A percentile compares a stretch with the other conserved stretches of the same genome.
Conservation (phyloP, 1,140 invertebrate genomes). For the Scaptodrosophila lebanonensis region DNA sequence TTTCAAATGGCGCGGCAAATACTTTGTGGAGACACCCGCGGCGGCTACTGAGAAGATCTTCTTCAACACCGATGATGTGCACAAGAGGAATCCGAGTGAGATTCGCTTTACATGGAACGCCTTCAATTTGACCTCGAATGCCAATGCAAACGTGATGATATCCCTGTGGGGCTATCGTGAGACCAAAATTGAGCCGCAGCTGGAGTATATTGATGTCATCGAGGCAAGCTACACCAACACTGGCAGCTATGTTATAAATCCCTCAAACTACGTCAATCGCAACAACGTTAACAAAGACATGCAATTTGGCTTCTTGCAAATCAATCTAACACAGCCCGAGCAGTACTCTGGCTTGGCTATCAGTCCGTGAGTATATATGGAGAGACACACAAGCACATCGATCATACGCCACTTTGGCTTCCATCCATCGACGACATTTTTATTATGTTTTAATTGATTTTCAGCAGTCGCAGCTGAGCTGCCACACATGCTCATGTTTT, state of each 20-base stretch:
- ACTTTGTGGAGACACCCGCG: constrained; percentile 92
- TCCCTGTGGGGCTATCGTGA: constrained; percentile 92
- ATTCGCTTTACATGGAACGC: constrained; percentile 89
- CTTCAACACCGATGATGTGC: constrained; percentile 85
- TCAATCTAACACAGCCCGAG: constrained; percentile 90
- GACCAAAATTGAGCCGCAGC: constrained; percentile 84
- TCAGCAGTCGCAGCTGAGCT: constrained; percentile 44
- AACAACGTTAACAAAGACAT: constrained; percentile 86
- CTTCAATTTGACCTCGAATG: constrained; percentile 89
- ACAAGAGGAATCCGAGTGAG: constrained; percentile 84
- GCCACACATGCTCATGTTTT: constrained; percentile 46
- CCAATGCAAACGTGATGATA: constrained; percentile 85
- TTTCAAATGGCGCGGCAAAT: constrained; percentile 94
- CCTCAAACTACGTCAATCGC: constrained; percentile 82
- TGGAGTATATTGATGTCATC: constrained; percentile 81
- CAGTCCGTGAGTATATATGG: constrained; percentile 85
- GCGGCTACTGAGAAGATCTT: constrained; percentile 90
- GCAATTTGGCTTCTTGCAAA: constrained; percentile 93
- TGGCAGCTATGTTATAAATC: constrained; percentile 83
- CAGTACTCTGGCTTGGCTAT: constrained; percentile 83
- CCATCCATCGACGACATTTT: constrained; percentile 11
- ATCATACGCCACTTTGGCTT: constrained; percentile 13
- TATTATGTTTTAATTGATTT: constrained; percentile 65
- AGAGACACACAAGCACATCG: constrained; percentile 8
- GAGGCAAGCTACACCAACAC: constrained; percentile 82